Percentiles rank a stretch among this genome's conserved stretches.
Conservation (phyloP, 2,888 invertebrate genomes). For the Cinara cedri region DNA sequence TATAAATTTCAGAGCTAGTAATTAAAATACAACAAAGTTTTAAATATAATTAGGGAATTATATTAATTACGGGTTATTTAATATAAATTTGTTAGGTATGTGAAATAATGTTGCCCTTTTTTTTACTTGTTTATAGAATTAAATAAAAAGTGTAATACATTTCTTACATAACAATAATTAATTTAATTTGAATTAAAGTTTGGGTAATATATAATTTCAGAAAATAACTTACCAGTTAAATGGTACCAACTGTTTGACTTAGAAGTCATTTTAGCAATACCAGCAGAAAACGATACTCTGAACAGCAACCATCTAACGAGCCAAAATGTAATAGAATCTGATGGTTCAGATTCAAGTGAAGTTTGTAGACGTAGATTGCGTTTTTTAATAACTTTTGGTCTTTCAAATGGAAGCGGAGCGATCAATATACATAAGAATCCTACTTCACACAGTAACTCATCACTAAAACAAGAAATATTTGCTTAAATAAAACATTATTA, state of each 20-base stretch:
- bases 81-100: too few relatives aligned
- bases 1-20: not conserved
- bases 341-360: conserved; percentile 64
- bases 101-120: too few relatives aligned
- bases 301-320: conserved; percentile 76
- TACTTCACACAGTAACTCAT: conserved; percentile 75
- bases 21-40: not conserved
- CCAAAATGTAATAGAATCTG: conserved; percentile 70
- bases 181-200: not conserved
- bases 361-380: conserved; percentile 46
- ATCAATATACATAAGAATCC: conserved; percentile 74
- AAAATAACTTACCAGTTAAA: conserved; percentile 68
- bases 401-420: conserved; percentile 68
- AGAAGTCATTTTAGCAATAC: conserved; percentile 74
- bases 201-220: not conserved
- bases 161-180: too few relatives aligned
- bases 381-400: conserved; percentile 63
- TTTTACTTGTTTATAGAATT: too few relatives aligned
- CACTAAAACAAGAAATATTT: conserved; percentile 65
- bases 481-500: not conserved
- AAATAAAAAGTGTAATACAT: too few relatives aligned
- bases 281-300: conserved; percentile 74
- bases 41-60: not conserved
- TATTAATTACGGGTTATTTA: not conserved
- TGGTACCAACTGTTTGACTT: conserved; percentile 80